Conservation (phyloP, 2,888 invertebrate species). For the Eucriotettix oculatus region DNA sequence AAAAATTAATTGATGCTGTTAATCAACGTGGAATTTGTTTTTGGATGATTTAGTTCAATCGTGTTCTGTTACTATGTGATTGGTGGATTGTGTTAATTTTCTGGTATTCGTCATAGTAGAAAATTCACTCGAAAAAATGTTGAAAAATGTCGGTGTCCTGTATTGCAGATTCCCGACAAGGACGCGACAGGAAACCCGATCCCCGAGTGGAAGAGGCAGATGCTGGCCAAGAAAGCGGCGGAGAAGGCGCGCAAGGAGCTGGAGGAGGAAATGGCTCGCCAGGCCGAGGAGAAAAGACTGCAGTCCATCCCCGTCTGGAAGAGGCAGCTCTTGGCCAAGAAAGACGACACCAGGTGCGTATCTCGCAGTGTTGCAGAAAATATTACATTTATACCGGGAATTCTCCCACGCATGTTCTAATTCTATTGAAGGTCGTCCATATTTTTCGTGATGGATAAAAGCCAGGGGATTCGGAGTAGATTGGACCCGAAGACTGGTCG, state of each 20-base stretch:
- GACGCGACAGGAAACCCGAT: constrained; percentile 78
- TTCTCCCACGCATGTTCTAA: too few species aligned
- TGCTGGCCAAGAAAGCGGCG: constrained; percentile 86
- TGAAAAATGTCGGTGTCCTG: too few species aligned
- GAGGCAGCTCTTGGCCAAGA: constrained; percentile 66
- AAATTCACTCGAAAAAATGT: too few species aligned
- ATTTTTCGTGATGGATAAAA: neutral
- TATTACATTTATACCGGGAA: neutral
- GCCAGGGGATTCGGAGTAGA: too few species aligned
- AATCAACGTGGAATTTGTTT: too few species aligned
- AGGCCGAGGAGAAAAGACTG: constrained; percentile 69
- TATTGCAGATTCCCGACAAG: constrained; percentile 61
- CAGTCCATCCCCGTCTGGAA: constrained; percentile 90
- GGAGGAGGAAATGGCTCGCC: constrained; percentile 67
- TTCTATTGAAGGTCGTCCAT: neutral
- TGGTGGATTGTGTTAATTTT: too few species aligned
- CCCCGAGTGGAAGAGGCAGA: constrained; percentile 89
- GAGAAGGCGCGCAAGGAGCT: constrained; percentile 82
- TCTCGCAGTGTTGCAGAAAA: constrained; percentile 4
- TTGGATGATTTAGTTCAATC: too few species aligned
- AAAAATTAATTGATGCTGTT: too few species aligned
- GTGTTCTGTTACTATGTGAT: too few species aligned
- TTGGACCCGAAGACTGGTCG: too few species aligned
- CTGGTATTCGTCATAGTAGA: too few species aligned
- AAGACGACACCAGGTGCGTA: constrained; percentile 61